phyloP scores from a whole-genome alignment of 2,797 vertebrate genomes.

The Streptopelia turtur region DNA sequence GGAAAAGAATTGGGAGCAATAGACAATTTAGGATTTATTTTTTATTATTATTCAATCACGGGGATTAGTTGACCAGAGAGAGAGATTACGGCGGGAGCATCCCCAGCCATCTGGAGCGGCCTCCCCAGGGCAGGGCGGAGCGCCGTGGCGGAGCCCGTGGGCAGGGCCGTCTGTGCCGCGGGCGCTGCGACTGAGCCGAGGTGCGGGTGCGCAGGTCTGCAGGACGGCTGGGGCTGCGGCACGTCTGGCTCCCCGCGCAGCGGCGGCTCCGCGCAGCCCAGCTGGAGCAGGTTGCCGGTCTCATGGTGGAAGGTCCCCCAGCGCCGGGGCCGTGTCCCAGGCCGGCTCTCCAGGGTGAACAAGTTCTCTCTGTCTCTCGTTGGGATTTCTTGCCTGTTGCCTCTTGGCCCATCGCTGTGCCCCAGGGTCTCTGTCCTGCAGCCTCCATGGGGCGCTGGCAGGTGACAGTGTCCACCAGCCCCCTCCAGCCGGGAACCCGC shows the following conservation, averaged over 20 bases:
- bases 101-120: constrained; percentile 18
- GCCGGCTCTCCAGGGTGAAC: background rate
- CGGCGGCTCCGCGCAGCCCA: background rate
- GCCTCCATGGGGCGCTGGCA: background rate
- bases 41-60: background rate
- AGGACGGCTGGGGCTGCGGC: background rate
- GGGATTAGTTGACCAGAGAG: constrained; percentile 22
- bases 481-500: background rate
- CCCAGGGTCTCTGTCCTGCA: background rate
- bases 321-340: background rate
- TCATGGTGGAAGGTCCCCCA: background rate
- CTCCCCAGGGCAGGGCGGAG: background rate
- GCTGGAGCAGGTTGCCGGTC: background rate
- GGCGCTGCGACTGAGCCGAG: background rate
- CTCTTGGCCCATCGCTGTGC: background rate
- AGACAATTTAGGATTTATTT: background rate
- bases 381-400: rapidly evolving
- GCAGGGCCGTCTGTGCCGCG: background rate
- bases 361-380: rapidly evolving
- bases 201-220: no score
- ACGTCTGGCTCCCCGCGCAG: background rate
- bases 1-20: background rate
- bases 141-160: background rate
- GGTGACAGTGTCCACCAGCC: background rate
- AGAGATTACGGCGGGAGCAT: background rate